Conservation (phyloP, 2,113 vertebrate species). For the Crotalus tigris region DNA sequence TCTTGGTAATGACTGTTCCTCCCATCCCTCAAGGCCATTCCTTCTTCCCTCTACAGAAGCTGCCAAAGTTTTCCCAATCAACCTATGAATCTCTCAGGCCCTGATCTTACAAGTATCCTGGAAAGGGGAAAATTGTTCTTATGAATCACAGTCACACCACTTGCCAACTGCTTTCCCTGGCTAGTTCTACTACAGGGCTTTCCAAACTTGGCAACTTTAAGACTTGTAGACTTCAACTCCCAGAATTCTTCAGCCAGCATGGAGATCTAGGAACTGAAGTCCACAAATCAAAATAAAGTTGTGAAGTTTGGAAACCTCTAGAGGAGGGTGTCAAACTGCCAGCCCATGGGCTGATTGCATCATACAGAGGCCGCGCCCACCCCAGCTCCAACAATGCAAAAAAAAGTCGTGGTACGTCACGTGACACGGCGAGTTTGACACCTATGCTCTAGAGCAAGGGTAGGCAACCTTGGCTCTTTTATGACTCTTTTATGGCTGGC, state of each 20-base stretch:
- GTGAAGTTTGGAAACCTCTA: background rate
- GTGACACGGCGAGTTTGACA: too few relatives aligned
- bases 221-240: background rate
- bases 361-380: too few relatives aligned
- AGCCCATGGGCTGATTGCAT: too few relatives aligned
- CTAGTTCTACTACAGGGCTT: background rate
- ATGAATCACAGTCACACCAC: background rate
- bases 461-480: too few relatives aligned
- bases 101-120: background rate
- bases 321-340: too few relatives aligned
- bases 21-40: background rate
- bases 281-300: background rate
- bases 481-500: too few relatives aligned
- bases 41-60: background rate
- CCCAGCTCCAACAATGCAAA: too few relatives aligned
- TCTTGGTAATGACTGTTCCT: background rate
- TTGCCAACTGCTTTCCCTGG: background rate
- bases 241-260: background rate
- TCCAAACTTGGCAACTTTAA: background rate
- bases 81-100: background rate
- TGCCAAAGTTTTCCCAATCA: background rate
- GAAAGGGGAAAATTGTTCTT: background rate
- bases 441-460: background rate
- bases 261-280: background rate
- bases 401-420: too few relatives aligned